A percentile compares a stretch with the other conserved stretches of the same genome.
Conservation (phyloP, 2,888 invertebrate species). For the Heteropelma amictum region DNA sequence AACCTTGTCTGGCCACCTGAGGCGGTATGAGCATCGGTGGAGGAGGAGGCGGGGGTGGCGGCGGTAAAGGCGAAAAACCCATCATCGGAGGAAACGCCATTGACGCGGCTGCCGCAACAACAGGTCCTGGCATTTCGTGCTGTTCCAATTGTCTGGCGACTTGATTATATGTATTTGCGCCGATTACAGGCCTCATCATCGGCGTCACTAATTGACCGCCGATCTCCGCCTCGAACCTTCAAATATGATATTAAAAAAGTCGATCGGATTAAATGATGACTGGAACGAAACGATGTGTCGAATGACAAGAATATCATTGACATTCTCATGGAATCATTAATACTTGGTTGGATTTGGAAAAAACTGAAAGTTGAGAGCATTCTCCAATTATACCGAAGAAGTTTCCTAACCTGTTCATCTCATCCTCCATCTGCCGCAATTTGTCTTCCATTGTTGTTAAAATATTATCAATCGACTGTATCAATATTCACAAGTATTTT, state of each 20-base stretch:
- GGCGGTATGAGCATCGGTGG: slow-evolving; percentile 85
- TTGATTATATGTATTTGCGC: slow-evolving; percentile 85
- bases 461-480: background rate
- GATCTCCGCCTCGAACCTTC: slow-evolving; percentile 93
- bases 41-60: slow-evolving; percentile 83
- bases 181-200: slow-evolving; percentile 83
- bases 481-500: background rate
- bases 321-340: background rate
- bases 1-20: slow-evolving; percentile 81
- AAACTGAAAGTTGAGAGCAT: background rate
- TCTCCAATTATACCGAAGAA: background rate
- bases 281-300: background rate
- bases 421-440: slow-evolving; percentile 92
- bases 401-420: slow-evolving; percentile 87
- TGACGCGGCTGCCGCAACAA: slow-evolving; percentile 73
- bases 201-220: slow-evolving; percentile 82
- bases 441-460: slow-evolving; percentile 78
- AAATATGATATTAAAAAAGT: background rate
- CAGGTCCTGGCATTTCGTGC: slow-evolving; percentile 78
- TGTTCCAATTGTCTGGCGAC: slow-evolving; percentile 84
- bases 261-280: background rate
- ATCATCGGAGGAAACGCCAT: slow-evolving; percentile 79
- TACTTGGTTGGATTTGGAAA: background rate
- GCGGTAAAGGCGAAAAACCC: slow-evolving; percentile 82
- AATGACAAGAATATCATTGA: background rate